Conservation (phyloP, 2,888 invertebrate genomes). For the Andrena camellia region DNA sequence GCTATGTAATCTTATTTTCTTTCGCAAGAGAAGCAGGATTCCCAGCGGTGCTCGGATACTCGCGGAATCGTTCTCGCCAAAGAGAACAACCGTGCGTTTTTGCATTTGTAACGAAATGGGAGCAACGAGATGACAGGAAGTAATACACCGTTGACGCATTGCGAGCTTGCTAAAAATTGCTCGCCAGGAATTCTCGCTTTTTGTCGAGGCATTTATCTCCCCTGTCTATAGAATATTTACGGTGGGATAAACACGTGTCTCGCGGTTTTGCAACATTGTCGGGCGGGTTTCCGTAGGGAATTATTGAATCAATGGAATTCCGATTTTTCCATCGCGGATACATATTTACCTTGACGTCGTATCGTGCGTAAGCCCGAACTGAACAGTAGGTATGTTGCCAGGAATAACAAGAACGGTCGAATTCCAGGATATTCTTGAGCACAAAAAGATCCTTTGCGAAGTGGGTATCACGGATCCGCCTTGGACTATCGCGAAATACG, state of each 20-base stretch:
- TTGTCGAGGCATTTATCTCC: conserved; percentile 1
- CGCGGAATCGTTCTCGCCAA: conserved; percentile 4
- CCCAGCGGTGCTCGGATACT: conserved; percentile 16
- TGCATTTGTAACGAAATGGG: background rate
- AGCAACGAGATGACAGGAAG: conserved; percentile 26
- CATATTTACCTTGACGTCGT: background rate
- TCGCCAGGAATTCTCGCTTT: conserved; percentile 14
- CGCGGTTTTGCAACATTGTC: conserved; percentile 17
- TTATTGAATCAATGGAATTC: conserved; percentile 56
- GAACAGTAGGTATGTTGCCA: background rate
- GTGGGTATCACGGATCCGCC: conserved; percentile 23
- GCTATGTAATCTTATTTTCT: background rate
- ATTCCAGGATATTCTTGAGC: conserved; percentile 14
- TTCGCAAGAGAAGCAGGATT: background rate
- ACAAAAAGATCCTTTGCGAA: background rate
- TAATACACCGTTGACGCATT: conserved; percentile 16
- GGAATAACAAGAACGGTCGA: background rate
- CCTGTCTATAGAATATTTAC: conserved; percentile 28
- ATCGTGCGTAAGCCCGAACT: background rate
- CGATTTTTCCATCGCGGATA: conserved; percentile 20
- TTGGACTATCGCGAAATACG: conserved; percentile 38
- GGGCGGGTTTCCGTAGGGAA: conserved; percentile 49
- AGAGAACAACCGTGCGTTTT: conserved; percentile 8
- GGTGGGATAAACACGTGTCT: conserved; percentile 25
- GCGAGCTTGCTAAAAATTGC: conserved; percentile 19